Evolutionary conservation across 2,888 invertebrate genomes (phyloP).

Genomic region (Lacanobia wlatinum): DNA sequence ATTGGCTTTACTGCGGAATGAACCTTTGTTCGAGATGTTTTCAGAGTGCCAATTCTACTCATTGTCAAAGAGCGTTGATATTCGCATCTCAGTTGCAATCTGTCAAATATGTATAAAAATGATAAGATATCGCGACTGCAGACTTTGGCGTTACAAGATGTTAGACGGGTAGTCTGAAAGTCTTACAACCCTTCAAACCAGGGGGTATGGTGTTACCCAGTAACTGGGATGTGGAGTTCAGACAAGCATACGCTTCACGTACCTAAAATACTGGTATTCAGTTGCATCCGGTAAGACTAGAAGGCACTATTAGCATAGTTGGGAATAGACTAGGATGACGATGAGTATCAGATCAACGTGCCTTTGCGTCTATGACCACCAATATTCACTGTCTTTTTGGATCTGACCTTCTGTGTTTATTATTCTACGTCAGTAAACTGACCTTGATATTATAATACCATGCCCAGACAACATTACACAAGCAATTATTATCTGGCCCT

Average conservation of each 20-base stretch:
- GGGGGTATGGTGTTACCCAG: too few relatives aligned
- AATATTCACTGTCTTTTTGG: not conserved
- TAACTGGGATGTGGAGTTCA: not conserved
- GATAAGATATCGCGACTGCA: too few relatives aligned
- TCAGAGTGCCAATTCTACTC: too few relatives aligned
- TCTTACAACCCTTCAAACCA: too few relatives aligned
- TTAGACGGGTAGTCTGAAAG: too few relatives aligned
- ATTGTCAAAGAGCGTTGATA: too few relatives aligned
- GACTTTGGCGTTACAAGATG: too few relatives aligned
- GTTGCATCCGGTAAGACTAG: not conserved
- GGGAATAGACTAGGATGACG: too few relatives aligned
- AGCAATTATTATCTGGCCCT: slow-evolving; percentile 58
- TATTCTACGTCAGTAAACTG: slow-evolving; percentile 29
- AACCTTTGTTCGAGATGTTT: too few relatives aligned
- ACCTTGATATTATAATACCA: slow-evolving; percentile 53
- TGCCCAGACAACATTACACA: slow-evolving; percentile 60
- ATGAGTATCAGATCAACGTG: not conserved
- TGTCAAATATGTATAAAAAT: too few relatives aligned
- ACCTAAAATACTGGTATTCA: not conserved
- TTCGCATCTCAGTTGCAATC: too few relatives aligned
- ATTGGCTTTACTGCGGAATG: too few relatives aligned
- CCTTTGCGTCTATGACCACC: not conserved
- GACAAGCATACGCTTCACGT: not conserved
- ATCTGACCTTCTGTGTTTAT: slow-evolving; percentile 16
- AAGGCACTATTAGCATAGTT: not conserved